Percentiles rank a stretch among this genome's conserved stretches.
phyloP scores from a whole-genome alignment of 2,113 vertebrate genomes.

The Pterocles gutturalis region DNA sequence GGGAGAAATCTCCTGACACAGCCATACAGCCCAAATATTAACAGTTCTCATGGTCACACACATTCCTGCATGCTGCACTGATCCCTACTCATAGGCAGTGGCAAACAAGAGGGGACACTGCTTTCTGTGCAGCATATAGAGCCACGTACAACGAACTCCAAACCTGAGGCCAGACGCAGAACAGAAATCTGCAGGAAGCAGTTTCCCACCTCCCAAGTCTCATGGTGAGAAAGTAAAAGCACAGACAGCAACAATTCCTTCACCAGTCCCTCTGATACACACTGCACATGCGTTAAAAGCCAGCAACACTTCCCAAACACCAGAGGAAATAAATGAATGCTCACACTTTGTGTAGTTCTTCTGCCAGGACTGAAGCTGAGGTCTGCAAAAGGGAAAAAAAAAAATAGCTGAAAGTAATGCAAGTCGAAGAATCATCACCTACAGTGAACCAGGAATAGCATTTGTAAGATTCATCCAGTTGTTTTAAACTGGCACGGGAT shows the following conservation, averaged over 20 bases:
- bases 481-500: background rate
- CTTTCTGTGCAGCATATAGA: background rate
- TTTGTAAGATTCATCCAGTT: background rate
- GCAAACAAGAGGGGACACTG: background rate
- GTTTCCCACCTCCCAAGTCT: background rate
- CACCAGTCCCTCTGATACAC: fast-evolving
- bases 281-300: background rate
- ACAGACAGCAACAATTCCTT: background rate
- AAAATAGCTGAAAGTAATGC: constrained; percentile 32
- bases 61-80: background rate
- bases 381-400: constrained; percentile 54
- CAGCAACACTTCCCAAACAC: background rate
- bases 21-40: background rate
- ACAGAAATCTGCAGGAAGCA: background rate
- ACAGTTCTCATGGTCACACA: background rate
- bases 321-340: constrained; percentile 63
- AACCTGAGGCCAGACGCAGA: background rate
- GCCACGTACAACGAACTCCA: background rate
- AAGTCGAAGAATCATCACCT: background rate
- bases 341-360: constrained; percentile 98
- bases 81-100: background rate
- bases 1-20: background rate
- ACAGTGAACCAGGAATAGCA: background rate
- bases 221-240: background rate
- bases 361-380: constrained; percentile 88